phyloP scores from a whole-genome alignment of 2,113 vertebrate genomes.

The Cariama cristata region DNA sequence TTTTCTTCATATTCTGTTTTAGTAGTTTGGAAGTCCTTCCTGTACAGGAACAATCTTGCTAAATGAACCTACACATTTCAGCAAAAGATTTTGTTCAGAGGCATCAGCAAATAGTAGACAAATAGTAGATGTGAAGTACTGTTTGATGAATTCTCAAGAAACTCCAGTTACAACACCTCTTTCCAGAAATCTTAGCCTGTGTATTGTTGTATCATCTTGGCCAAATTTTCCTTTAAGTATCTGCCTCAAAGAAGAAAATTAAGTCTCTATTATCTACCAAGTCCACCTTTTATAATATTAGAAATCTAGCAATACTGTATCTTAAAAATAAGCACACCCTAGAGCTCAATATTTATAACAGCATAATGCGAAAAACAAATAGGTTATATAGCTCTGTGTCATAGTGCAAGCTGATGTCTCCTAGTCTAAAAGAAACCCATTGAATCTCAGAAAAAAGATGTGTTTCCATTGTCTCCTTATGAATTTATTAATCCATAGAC shows the following conservation, averaged over 20 bases:
- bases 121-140: background rate
- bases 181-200: background rate
- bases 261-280: background rate
- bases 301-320: background rate
- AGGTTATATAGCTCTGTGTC: background rate
- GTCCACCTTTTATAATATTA: background rate
- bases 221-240: background rate
- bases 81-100: background rate
- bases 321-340: background rate
- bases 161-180: background rate
- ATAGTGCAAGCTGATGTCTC: background rate
- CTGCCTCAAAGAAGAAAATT: background rate
- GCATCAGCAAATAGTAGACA: background rate
- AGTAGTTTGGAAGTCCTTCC: background rate
- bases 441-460: background rate
- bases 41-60: background rate
- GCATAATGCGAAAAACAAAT: background rate
- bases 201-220: background rate
- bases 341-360: background rate
- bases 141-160: background rate
- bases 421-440: background rate
- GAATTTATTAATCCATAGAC: background rate
- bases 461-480: background rate
- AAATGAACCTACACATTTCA: background rate
- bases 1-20: background rate